Base-by-base conservation (phyloP, 2,797 vertebrate species). In the Phrynocephalus guinanensis region DNA sequence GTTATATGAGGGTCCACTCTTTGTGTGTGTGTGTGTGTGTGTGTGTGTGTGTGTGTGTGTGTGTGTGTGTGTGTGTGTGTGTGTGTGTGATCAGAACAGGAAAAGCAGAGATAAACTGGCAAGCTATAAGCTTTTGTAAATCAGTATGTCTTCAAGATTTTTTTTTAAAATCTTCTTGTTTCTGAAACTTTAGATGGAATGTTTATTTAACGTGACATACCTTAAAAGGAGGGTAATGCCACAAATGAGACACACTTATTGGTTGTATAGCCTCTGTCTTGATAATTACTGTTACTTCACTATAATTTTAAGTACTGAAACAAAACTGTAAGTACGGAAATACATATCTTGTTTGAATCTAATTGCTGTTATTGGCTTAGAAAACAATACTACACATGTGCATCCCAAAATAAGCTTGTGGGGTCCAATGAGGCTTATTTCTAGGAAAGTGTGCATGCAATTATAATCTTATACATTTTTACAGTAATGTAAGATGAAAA, bases 141-240 rank as follows among this genome's bases (percentile, higher is more conserved):
- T 68, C 75, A 30, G 84, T 52, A 33, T 79, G 48, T 26, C 83
- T 70, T 79, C 63, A 78, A 63, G 8, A 50, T 30, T 56, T 67
- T 67, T 33, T 52, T 33, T 56, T n/a, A 56, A 81, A 83, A 77
- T 85, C 84, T 76, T 48, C 30, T 68, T 85, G 67, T 50, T 72
- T 56, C 48, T 83, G 26, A 83, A 83, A 33, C 18, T 71, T 83
- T 71, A 6, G 28, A 30, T 83, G 68, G 68, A 52, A 71, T 30
- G 16, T 83, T 48, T 10, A 30, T 71, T n/a, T 70, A 73, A 52
- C 33, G 52, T 85, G 63, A 70, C 76, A 85, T 79, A 52, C 33
- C n/a, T 52, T 52, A 24, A 52, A 85, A 24, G 28, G 0, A 15
- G 24, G 15, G 6, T 3, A 22, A 52, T 71, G 56, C 26, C 66